phyloP scores from a whole-genome alignment of 2,888 invertebrate genomes.

The Ormyrus rosae region DNA sequence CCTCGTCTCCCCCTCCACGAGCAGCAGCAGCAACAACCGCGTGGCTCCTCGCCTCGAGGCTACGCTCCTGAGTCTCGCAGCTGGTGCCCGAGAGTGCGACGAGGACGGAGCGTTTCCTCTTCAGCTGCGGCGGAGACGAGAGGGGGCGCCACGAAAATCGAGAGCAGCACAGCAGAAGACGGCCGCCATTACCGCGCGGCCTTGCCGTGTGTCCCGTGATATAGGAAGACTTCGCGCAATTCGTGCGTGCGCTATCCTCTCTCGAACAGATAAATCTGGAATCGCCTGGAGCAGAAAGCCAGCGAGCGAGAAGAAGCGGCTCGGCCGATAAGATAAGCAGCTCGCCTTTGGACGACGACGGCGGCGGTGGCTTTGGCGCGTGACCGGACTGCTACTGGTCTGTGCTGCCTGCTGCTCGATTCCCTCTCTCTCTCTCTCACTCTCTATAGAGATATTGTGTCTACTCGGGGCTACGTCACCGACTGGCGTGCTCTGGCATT shows the following conservation, averaged over 20 bases:
- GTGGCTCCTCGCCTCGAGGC: no score
- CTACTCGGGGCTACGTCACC: no score
- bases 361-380: no score
- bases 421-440: background rate
- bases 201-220: slow-evolving; percentile 40
- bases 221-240: background rate
- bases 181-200: slow-evolving; percentile 52
- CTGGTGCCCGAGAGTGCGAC: no score
- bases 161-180: slow-evolving; percentile 51
- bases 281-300: no score
- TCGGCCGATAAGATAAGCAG: background rate
- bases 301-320: no score
- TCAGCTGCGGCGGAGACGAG: background rate
- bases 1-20: no score
- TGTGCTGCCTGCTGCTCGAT: background rate
- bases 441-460: background rate
- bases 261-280: background rate
- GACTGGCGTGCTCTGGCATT: no score
- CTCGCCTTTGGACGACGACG: background rate
- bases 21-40: no score
- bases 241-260: background rate
- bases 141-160: background rate
- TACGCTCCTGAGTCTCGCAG: no score
- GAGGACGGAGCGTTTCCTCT: background rate
- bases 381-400: no score